Percentiles rank a stretch among this genome's conserved stretches.
These are phyloP conservation scores for Danio kyathit DNA, from an alignment of 2,797 vertebrate species.

Conservation along the genomic window DNA sequence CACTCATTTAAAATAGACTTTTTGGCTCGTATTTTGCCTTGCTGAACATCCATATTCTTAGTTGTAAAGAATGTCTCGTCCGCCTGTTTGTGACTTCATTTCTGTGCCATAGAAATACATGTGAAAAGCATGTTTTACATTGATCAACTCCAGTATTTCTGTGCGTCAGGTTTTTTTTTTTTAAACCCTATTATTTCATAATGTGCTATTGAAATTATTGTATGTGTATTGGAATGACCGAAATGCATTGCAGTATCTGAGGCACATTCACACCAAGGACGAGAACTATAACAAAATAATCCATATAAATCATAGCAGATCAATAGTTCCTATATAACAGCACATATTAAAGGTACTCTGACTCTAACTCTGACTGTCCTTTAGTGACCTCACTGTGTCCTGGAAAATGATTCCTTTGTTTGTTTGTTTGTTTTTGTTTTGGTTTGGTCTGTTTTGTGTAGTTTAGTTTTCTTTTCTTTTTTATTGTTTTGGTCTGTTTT, in stretches of 20 bases:
- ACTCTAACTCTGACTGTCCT: no score
- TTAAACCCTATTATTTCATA: background rate
- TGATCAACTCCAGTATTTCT: constrained; percentile 9
- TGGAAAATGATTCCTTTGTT: no score
- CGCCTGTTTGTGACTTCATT: background rate
- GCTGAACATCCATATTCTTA: constrained; percentile 7
- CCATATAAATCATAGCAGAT: no score
- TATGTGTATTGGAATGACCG: background rate
- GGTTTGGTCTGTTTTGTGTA: no score
- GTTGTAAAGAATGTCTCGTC: background rate
- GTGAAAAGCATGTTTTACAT: constrained; percentile 21
- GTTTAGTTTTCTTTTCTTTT: no score
- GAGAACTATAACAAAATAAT: no score
- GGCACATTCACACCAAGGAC: no score
- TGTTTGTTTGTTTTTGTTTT: no score
- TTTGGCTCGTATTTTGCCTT: constrained; percentile 10
- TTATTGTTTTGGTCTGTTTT: no score
- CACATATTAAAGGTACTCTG: no score
- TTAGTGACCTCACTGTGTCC: no score
- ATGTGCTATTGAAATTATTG: constrained; percentile 4
- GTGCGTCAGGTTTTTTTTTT: constrained; percentile 11
- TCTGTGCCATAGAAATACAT: background rate
- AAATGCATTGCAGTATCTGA: background rate
- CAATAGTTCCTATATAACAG: no score
- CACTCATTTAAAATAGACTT: background rate